Base-by-base conservation (phyloP, 2,797 vertebrate genomes). In the Acipenser oxyrinchus region DNA sequence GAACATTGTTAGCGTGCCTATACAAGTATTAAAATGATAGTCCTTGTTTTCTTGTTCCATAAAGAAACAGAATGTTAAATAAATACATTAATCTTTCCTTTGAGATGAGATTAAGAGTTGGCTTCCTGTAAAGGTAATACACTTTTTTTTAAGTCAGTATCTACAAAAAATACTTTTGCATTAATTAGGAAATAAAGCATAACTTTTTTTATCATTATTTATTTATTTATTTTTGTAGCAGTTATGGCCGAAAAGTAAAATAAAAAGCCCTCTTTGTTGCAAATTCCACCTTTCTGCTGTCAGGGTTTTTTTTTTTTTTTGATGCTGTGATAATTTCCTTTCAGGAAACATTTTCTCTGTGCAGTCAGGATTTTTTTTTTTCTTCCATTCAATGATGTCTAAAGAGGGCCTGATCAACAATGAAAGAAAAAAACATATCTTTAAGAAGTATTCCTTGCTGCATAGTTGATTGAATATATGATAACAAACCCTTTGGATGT, bases 171-270 rank as follows among this genome's bases (percentile, higher is more conserved):
- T 68, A 69, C 69, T 50, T 64, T 74, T 63, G 62, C 79, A 76
- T 82, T 84, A 84, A 84, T 85, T 80, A 84, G 81, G 80, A 79
- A 80, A 77, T 74, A n/a, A n/a, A n/a, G n/a, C n/a, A 76, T 48
- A 9, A 59, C n/a, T 37, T 55, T 62, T 75, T 71, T 72, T 75
- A n/a, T n/a, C n/a, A n/a, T n/a, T n/a, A n/a, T n/a, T n/a, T n/a
- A n/a, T 75, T 55, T 11, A 74, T 37, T 55, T 62, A 74, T 71
- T 72, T 75, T 75, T 55, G 23, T 74, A 78, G 71, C 71, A 74
- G 74, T 79, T 79, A 73, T 75, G 80, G 77, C 81, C 60, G 76
- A 73, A 65, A 77, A 74, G 77, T 76, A 79, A 79, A 86, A 76
- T 55, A 80, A 74, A 78, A 81, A 78, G 15, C 65, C 51, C 52